Evolutionary conservation across 2,797 vertebrate species (phyloP).

Genomic region (Brachyrhaphis roseni): DNA sequence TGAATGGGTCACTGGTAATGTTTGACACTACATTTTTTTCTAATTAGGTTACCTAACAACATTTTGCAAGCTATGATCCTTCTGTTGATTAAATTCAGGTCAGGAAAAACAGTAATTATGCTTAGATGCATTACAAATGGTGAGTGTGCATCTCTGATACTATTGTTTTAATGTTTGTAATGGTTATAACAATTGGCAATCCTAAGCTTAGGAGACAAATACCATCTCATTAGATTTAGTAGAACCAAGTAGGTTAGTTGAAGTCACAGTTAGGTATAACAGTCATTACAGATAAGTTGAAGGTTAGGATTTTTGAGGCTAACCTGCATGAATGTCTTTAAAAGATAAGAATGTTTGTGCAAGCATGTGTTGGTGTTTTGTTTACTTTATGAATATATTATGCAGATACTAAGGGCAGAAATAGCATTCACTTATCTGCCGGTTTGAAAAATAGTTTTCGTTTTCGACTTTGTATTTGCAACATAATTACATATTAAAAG

Average conservation of each 20-base stretch:
- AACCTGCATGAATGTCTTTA: background rate
- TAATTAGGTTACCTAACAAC: slow-evolving; percentile 12
- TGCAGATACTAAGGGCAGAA: background rate
- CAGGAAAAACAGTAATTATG: slow-evolving; percentile 1
- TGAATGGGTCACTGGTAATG: background rate
- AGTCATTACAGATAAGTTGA: background rate
- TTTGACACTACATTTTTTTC: slow-evolving; percentile 22
- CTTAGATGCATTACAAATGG: background rate
- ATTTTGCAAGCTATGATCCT: slow-evolving; percentile 18
- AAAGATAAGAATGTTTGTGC: background rate
- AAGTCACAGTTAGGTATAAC: background rate
- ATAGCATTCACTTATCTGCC: background rate
- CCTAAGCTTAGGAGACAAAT: background rate
- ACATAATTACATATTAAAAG: slow-evolving; percentile 1
- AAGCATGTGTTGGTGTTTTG: background rate
- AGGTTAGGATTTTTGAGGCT: background rate
- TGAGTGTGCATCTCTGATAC: background rate
- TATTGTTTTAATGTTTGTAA: background rate
- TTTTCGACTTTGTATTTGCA: background rate
- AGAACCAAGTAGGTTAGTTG: background rate
- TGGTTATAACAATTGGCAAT: background rate
- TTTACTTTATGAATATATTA: slow-evolving; percentile 2
- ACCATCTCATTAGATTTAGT: background rate
- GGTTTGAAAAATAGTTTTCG: background rate
- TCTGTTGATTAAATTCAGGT: slow-evolving; percentile 16